A percentile compares a stretch with the other conserved stretches of the same genome.
These are phyloP conservation scores for Habrosyne pyritoides DNA, from an alignment of 2,888 invertebrate species.

Conservation along the genomic window DNA sequence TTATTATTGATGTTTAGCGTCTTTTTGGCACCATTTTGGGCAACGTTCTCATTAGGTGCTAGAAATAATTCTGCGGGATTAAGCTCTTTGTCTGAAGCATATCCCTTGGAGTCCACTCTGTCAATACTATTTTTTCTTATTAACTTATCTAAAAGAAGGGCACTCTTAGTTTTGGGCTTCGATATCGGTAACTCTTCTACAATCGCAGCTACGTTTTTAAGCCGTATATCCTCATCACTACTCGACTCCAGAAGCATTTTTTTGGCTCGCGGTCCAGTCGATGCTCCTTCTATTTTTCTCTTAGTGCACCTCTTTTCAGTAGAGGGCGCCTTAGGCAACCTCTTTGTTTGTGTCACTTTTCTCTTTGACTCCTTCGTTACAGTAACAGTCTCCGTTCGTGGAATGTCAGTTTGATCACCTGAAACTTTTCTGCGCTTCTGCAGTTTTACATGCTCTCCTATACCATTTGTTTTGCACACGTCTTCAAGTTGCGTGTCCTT, in stretches of 20 bases:
- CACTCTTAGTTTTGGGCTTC: constrained; percentile 77
- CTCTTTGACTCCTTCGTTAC: constrained; percentile 64
- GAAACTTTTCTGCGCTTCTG: constrained; percentile 82
- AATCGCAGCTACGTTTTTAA: constrained; percentile 49
- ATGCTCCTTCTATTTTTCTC: constrained; percentile 65
- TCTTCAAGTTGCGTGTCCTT: constrained; percentile 76
- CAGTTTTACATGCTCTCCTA: constrained; percentile 80
- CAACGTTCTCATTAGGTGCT: constrained; percentile 62
- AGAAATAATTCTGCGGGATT: constrained; percentile 78
- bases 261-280: constrained; percentile 55
- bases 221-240: constrained; percentile 59
- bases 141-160: constrained; percentile 80
- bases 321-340: constrained; percentile 53
- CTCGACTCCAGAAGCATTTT: constrained; percentile 54
- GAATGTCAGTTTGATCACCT: constrained; percentile 60
- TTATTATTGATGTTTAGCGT: constrained; percentile 78
- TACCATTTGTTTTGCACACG: constrained; percentile 74
- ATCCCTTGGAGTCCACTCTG: constrained; percentile 65
- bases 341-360: constrained; percentile 55
- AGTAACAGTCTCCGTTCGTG: constrained; percentile 55
- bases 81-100: constrained; percentile 65
- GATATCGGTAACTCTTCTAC: constrained; percentile 44
- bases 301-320: constrained; percentile 72
- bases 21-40: constrained; percentile 67
- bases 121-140: constrained; percentile 84